Base-by-base conservation (phyloP, 2,888 invertebrate genomes). In the Drosophila histrio region DNA sequence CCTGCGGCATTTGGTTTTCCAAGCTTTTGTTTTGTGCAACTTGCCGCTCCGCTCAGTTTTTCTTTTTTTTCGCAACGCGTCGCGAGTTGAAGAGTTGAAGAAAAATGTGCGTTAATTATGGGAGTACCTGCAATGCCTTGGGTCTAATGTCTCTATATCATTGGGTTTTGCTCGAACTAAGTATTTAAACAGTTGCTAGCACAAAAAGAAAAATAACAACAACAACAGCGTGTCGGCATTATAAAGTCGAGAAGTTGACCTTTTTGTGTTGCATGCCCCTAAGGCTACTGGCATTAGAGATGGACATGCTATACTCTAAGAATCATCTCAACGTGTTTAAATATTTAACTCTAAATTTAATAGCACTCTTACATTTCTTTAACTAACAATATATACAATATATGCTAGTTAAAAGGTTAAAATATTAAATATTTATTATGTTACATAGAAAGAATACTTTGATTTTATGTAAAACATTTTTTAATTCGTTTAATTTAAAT, bases 61-160 rank as follows among this genome's bases (percentile, higher is more conserved):
- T 52, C 56, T 71, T 71, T 34, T 60, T 69, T 79, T 79, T 76
- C 71, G 78, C 73, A 50, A 44, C 43, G 54, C 54, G 6, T 26
- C 3, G 21, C 53, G 21, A 11, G 32, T 24, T 41, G 15, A 28
- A 30, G 52, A 34, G 52, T 46, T 34, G 15, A 11, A 36, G 67
- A 34, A 59, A 50, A 41, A 57, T 62, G 63, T 74, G 74, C 75
- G 78, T 77, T 79, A 78, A 67, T 77, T 75, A 75, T 77, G 74
- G 74, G 65, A 74, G 70, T 52, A 59, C 74, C 74, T 57, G 69
- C 22, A 46, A 52, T 39, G 65, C 68, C 59, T 46, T 60, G 22
- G 52, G 52, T 59, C 59, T 76, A 76, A 76, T 76, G 76, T 76
- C 75, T 74, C 76, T 76, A 63, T 76, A 76, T 74, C 73, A 70